phyloP scores from a whole-genome alignment of 2,113 vertebrate genomes.

The Odocoileus hemionus region DNA sequence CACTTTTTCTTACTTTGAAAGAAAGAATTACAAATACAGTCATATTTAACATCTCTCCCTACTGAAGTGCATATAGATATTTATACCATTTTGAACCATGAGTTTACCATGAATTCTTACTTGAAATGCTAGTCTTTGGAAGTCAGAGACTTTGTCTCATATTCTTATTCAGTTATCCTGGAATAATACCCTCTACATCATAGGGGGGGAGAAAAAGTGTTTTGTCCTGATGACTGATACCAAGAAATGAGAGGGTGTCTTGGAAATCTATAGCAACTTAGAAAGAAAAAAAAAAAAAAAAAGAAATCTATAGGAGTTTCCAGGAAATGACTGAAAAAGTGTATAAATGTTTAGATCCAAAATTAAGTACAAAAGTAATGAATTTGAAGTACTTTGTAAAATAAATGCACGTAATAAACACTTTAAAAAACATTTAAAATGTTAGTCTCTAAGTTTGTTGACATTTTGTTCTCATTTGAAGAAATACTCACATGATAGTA shows the following conservation, averaged over 20 bases:
- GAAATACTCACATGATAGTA: not conserved
- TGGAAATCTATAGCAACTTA: not conserved
- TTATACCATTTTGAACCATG: not conserved
- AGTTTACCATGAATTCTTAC: not conserved
- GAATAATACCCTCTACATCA: not conserved
- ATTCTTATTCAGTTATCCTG: not conserved
- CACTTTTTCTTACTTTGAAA: not conserved
- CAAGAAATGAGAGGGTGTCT: not conserved
- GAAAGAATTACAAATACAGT: not conserved
- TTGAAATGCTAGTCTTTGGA: not conserved
- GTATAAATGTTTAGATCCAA: not conserved
- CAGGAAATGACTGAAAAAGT: not conserved
- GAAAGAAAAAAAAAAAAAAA: not conserved
- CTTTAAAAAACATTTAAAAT: not conserved
- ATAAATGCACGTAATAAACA: not conserved
- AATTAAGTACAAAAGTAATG: not conserved
- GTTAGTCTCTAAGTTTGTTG: not conserved
- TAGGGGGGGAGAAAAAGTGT: rapidly evolving
- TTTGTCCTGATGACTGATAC: not conserved
- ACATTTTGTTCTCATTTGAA: not conserved
- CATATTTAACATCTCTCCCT: not conserved
- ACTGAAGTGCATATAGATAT: not conserved
- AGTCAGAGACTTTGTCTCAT: not conserved
- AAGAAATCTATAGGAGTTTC: not conserved
- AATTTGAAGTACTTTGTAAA: not conserved